Evolutionary conservation across 2,888 invertebrate species (phyloP), one percentile per base, ranked within the genome.

Genomic region (Chromoteleia sp.): DNA sequence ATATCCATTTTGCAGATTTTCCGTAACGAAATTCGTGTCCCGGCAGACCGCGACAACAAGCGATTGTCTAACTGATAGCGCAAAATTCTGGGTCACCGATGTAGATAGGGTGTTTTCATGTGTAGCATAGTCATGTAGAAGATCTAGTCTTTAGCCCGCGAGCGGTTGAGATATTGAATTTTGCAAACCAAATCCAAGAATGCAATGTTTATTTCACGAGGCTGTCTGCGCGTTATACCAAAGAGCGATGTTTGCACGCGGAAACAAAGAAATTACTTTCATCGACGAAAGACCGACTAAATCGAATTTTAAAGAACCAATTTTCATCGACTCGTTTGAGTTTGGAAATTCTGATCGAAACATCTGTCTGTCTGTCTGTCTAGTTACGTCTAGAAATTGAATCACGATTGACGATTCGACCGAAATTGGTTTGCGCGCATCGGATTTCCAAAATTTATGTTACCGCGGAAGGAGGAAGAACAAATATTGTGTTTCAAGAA

Each of bases 91-190:
- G 61, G 76, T 82, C 85, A 86, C 84, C 85, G 85, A 86, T 91
- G 91, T 91, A 91, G 91, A 91, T 91, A 91, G 89, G 88, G 87
- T 90, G 91, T 91, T 91, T 91, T 90, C 89, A 90, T 91, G 91
- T 91, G 88, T 91, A 90, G 90, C 85, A 87, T 90, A 90, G 88
- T 87, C 88, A 86, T 87, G 86, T 91, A 91, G 90, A 89, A 81
- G 86, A 88, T 89, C 88, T 91, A 91, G 90, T 91, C 88, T 88
- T 88, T 84, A 89, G 86, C 84, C 85, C 81, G 87, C 84, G 88
- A 86, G 71, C 78, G 83, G 74, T 81, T 83, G 83, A 77, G 74
- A 70, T 39, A 63, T 63, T 36, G 25, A 71, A 68, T 71, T 76
- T 67, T 76, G 50, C 74, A 71, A 73, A 73, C 25, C 33, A 77